Evolutionary conservation across 2,888 invertebrate species (phyloP), one percentile per base, ranked within the genome.

Genomic region (Bibio marci): DNA sequence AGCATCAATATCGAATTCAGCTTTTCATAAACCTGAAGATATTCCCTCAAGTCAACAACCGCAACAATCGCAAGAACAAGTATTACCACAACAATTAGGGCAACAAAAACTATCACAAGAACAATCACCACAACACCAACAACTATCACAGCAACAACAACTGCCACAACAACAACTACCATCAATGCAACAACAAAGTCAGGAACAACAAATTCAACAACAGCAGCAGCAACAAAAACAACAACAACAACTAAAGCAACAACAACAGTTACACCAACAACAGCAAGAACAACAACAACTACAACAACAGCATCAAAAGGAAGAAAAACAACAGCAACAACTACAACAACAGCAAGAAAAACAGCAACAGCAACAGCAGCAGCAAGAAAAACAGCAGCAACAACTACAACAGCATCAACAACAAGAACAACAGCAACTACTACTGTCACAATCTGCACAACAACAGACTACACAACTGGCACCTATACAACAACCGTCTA

Each of bases 181-280:
- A 28, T 12, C 3, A 12, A 17, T 3, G 18, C 37, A 26, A 2
- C 39, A 15, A 19, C 31, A 14, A 42, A 38, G 35, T 26, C 41
- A 19, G 38, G 38, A 44, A 12, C 41, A 27, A 39, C 38, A 14
- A 25, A 33, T 18, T 13, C 40, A 30, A 38, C 37, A 32, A n/a
- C 30, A 28, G 10, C 28, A 11, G 22, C 37, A 19, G 14, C 32
- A 4, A 17, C 34, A 12, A 38, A 28, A 14, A 41, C 35, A 38
- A 11, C 30, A 25, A 5, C 40, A 14, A 15, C 36, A 25, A n/a
- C 28, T 7, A 28, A 35, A 14, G 13, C 32, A 33, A 13, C 35
- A 12, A n/a, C 30, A 15, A 25, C 31, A 25, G 30, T 13, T 13
- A 19, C 30, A 25, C 7, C 40, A 14, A 15, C 36, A 18, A 10